Evolutionary conservation across 1,140 invertebrate genomes (phyloP).

Genomic region (Meloidogyne chitwoodi): DNA sequence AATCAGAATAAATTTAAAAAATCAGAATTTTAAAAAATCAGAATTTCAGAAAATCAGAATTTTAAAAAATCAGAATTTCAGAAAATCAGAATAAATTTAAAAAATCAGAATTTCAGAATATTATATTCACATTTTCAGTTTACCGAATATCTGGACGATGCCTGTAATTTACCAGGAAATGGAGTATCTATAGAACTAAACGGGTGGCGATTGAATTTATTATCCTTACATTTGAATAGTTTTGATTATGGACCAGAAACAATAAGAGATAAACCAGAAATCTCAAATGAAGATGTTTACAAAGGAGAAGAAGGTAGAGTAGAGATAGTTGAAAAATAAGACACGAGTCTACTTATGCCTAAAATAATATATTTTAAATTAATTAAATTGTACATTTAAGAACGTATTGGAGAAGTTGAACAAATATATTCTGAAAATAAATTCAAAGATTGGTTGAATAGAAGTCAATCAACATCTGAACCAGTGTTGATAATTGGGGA

Average conservation of each 20-base stretch:
- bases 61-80: no score
- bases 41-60: no score
- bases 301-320: background rate
- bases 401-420: background rate
- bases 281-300: background rate
- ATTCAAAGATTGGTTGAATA: background rate
- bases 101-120: background rate
- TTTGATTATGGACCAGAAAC: background rate
- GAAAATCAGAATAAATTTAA: no score
- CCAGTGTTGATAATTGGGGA: slow-evolving; percentile 9
- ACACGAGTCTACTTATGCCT: no score
- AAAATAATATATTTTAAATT: no score
- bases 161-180: background rate
- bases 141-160: background rate
- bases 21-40: no score
- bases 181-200: background rate
- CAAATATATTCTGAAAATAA: background rate
- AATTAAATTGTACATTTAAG: background rate
- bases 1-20: no score
- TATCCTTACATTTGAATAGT: background rate
- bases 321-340: no score
- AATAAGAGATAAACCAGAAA: background rate
- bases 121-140: background rate
- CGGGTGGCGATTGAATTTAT: background rate
- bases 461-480: background rate